Evolutionary conservation across 37 sponge, comb jelly and placozoan species (phyloP), one percentile per base, ranked within the genome.

Genomic region (Cladorhizidae sp.): DNA sequence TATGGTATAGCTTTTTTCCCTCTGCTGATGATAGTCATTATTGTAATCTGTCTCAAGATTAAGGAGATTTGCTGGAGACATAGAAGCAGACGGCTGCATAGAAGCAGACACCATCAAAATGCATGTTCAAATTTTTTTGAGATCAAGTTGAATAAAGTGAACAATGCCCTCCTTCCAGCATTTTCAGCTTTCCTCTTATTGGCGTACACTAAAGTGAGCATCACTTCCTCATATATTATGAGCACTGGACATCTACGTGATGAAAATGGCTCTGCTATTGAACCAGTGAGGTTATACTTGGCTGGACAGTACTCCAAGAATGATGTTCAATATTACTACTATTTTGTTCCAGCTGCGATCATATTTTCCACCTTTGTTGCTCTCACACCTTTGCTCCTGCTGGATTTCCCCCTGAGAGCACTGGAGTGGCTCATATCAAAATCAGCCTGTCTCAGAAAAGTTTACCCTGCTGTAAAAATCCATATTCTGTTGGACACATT

Each of bases 141-240:
- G 35, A 65, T 32, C 26, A 33, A 32, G 32, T 5, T 28, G 2
- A 25, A 36, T 6, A 76, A 79, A 28, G 23, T 85, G 3, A 57
- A 51, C 7, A 15, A 70, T 21, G 73, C 85, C 8, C 61, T 71
- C n/a, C 42, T 85, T 36, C 85, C 61, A 70, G 84, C 79, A 39
- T 74, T 89, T 73, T 74, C 79, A 2, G 43, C 85, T 40, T 83
- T 89, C 51, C 50, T 89, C 38, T 63, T 89, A 0, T 75, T 89
- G 20, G 79, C 89, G 15, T 83, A 89, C 85, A 78, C 57, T 1
- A 89, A 79, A 38, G 41, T 89, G 0, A 59, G 63, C 40, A 17
- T 73, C 12, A 65, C 65, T 56, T 65, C 89, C 35, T 69, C 73
- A 2, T 72, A 74, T 23, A 54, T 89, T 9, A 9, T 89, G 49